Base-by-base conservation (phyloP, 1,140 invertebrate genomes). In the Hyposmocoma kahamanoa region DNA sequence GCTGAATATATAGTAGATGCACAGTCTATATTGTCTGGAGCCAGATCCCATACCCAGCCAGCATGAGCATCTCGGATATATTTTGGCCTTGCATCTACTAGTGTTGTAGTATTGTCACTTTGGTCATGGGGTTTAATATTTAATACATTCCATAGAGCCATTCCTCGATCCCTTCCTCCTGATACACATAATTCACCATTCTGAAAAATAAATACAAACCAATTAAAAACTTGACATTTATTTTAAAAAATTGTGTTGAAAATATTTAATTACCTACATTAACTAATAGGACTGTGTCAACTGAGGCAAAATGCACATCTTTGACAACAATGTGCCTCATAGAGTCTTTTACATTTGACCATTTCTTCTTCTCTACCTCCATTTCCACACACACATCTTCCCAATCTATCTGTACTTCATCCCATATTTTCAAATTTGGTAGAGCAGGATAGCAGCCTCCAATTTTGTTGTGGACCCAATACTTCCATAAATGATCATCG, bases 31-130 rank as follows among this genome's bases (percentile, higher is more conserved):
- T 73, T 63, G 47, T 80, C 71, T 6, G 81, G 63, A 0, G 86
- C 72, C 10, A 87, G 56, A 47, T 81, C 82, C 84, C 84, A 87
- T 0, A 87, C 71, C 86, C 86, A 87, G 10, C 86, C 86, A 5
- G 66, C 56, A 53, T 87, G 85, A 2, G 81, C 83, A 54, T 78
- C 70, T 24, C 55, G 68, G 17, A 78, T 67, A 46, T 66, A 61
- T 13, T 47, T 67, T 13, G 76, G 78, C 32, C 72, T 77, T 0
- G 64, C 46, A 26, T 63, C 56, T 19, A 59, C 59, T 10, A 67
- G 21, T 36, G 63, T 56, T 42, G 39, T 62, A 2, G 62, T 52
- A 44, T 56, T 48, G 38, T 65, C 59, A 57, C 47, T 53, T 18
- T 53, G 44, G 11, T 50, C 59, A 47, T 64, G 42, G 5, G 64